Percentiles rank a stretch among this genome's conserved stretches.
Evolutionary conservation across 2,797 vertebrate genomes (phyloP).

Genomic region (Tokudaia muenninki): DNA sequence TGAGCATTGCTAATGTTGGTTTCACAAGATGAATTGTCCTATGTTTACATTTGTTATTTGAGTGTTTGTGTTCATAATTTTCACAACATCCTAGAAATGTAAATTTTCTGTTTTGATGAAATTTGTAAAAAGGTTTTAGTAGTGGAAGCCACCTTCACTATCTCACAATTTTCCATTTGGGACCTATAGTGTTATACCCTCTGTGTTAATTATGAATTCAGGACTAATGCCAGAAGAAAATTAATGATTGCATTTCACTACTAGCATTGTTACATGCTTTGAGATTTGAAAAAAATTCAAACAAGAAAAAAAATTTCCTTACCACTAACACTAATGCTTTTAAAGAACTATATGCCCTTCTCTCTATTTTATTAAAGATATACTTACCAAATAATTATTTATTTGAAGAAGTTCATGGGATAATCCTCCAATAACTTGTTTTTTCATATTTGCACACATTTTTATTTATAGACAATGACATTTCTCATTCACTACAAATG

Average conservation of each 20-base stretch:
- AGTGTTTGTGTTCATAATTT: not conserved
- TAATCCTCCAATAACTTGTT: not conserved
- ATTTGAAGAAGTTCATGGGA: not conserved
- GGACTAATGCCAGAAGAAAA: not conserved
- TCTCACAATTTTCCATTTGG: not conserved
- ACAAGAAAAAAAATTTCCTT: not conserved
- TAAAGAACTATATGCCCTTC: not conserved
- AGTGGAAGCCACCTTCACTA: not conserved
- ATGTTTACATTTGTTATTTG: not conserved
- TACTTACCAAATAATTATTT: not conserved
- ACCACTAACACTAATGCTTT: not conserved
- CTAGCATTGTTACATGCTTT: not conserved
- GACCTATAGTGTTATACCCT: not conserved
- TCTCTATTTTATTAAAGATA: not conserved
- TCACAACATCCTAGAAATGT: not conserved
- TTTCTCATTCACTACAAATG: not conserved
- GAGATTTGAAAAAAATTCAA: not conserved
- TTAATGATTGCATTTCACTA: not conserved
- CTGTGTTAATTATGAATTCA: not conserved
- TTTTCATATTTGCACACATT: not conserved
- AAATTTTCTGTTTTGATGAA: not conserved
- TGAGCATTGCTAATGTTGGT: not conserved
- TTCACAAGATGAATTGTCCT: not conserved
- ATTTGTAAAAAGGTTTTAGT: not conserved
- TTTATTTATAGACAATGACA: not conserved